Conservation (phyloP, 2,888 invertebrate species). For the Adela reaumurella region DNA sequence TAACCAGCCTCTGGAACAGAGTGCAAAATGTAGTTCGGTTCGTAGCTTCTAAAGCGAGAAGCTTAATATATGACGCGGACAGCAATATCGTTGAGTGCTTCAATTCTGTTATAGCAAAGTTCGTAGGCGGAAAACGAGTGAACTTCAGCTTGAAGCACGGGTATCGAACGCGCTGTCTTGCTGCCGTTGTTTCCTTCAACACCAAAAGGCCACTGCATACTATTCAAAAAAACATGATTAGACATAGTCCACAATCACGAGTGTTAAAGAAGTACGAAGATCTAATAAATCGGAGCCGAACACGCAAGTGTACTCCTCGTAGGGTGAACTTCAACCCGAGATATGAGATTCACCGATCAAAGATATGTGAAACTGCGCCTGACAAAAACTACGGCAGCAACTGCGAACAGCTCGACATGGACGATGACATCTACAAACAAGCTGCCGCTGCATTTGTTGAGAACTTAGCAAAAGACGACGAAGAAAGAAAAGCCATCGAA, state of each 20-base stretch:
- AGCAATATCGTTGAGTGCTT: constrained; percentile 5
- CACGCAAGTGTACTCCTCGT: too few species aligned
- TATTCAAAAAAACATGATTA: neutral
- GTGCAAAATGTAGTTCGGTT: neutral
- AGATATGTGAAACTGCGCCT: too few species aligned
- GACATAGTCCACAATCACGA: neutral
- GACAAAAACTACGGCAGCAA: too few species aligned
- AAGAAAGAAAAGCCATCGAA: neutral
- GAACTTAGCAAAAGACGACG: neutral
- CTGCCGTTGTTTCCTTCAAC: neutral
- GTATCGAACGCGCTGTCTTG: neutral
- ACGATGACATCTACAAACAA: too few species aligned
- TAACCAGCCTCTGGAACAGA: neutral
- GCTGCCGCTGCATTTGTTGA: too few species aligned
- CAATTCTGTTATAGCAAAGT: constrained; percentile 3
- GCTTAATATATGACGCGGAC: constrained; percentile 2
- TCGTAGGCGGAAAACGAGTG: constrained; percentile 1
- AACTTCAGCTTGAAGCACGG: neutral
- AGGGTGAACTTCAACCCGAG: too few species aligned
- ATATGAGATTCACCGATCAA: too few species aligned
- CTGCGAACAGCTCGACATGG: too few species aligned
- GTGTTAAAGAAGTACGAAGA: too few species aligned
- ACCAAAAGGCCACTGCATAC: neutral
- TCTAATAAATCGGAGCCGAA: too few species aligned
- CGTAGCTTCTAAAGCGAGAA: neutral